Evolutionary conservation across 2,113 vertebrate genomes (phyloP).

Genomic region (Dolichotis patagonum): DNA sequence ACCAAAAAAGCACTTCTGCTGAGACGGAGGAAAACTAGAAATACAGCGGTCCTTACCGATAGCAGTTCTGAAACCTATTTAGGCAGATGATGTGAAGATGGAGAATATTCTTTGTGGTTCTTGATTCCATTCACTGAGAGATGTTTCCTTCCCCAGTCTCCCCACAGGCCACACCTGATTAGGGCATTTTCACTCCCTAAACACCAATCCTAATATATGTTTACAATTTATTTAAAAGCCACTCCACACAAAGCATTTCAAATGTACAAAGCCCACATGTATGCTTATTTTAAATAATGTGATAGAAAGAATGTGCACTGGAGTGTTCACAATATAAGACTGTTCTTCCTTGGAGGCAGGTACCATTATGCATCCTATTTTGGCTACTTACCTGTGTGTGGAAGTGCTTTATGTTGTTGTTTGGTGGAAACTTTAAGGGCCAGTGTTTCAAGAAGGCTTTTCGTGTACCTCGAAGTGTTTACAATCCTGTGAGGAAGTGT

Average conservation of each 20-base stretch:
- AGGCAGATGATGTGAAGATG: not conserved
- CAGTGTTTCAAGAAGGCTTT: not conserved
- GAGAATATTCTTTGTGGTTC: not conserved
- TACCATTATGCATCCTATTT: not conserved
- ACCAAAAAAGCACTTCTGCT: not conserved
- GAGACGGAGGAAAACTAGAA: not conserved
- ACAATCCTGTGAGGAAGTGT: not conserved
- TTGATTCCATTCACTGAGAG: not conserved
- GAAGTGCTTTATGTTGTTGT: not conserved
- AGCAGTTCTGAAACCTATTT: conserved; percentile 18
- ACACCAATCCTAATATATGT: not conserved
- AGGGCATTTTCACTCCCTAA: not conserved
- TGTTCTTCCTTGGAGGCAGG: not conserved
- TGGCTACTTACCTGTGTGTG: not conserved
- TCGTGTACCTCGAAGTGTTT: not conserved
- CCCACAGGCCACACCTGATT: not conserved
- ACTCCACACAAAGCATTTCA: not conserved
- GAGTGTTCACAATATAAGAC: not conserved
- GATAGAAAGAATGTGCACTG: not conserved
- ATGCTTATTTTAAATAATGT: not conserved
- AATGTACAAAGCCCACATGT: not conserved
- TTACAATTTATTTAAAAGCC: not conserved
- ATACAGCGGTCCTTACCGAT: not conserved
- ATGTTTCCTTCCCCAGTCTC: not conserved
- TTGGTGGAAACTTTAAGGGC: not conserved